Conservation (phyloP, 2,888 invertebrate genomes). For the Mythimna vitellina region DNA sequence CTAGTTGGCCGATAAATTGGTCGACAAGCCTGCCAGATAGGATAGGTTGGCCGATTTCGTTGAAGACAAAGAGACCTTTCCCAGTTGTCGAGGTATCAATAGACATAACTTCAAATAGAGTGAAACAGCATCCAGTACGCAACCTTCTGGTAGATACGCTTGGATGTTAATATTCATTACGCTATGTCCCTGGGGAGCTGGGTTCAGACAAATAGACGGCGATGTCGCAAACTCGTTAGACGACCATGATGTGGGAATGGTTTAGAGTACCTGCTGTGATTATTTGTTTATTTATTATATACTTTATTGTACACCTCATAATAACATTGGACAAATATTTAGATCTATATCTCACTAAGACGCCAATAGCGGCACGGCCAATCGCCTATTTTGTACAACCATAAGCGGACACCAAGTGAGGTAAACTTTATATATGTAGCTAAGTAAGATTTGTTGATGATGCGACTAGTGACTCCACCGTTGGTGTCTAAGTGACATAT, state of each 20-base stretch:
- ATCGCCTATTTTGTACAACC: too few relatives aligned
- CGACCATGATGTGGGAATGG: constrained; percentile 46
- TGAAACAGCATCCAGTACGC: constrained; percentile 50
- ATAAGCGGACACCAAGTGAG: too few relatives aligned
- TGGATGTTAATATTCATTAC: constrained; percentile 88
- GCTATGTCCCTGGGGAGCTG: constrained; percentile 73
- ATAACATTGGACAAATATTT: too few relatives aligned
- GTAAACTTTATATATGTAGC: too few relatives aligned
- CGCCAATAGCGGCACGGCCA: too few relatives aligned
- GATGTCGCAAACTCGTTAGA: constrained; percentile 70
- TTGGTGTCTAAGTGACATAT: too few relatives aligned
- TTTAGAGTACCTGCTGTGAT: constrained; percentile 23
- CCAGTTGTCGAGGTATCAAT: constrained; percentile 36
- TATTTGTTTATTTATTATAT: not conserved
- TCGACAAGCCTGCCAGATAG: not conserved
- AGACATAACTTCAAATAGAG: constrained; percentile 59
- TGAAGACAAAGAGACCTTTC: constrained; percentile 51
- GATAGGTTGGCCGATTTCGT: constrained; percentile 3
- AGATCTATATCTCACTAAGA: too few relatives aligned
- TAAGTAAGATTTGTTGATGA: too few relatives aligned
- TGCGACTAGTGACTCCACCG: too few relatives aligned
- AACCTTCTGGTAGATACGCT: constrained; percentile 69
- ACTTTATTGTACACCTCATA: too few relatives aligned
- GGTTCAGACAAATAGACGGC: constrained; percentile 80
- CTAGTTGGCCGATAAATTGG: constrained; percentile 19